Conservation (phyloP, 2,888 invertebrate species). For the Campoplex capitator region DNA sequence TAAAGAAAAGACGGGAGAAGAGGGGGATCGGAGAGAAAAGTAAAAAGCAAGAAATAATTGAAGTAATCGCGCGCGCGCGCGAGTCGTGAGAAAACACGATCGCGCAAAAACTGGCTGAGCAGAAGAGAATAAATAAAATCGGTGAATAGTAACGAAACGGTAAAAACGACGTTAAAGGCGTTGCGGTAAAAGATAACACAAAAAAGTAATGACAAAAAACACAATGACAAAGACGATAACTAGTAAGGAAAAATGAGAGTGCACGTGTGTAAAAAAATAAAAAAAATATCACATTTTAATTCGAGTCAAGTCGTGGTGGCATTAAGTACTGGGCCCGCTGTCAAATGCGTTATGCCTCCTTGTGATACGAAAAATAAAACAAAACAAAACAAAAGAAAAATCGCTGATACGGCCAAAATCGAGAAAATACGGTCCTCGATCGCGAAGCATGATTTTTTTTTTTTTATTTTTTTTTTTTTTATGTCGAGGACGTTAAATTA, state of each 20-base stretch:
- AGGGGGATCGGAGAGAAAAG: slow-evolving; percentile 52
- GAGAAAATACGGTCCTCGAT: slow-evolving; percentile 54
- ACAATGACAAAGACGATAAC: slow-evolving; percentile 64
- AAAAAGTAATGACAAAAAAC: slow-evolving; percentile 51
- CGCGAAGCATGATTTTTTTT: slow-evolving; percentile 42
- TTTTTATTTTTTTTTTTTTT: not conserved
- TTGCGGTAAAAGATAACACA: slow-evolving; percentile 54
- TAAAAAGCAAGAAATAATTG: slow-evolving; percentile 17
- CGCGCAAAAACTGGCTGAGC: not conserved
- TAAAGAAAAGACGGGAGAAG: slow-evolving; percentile 62
- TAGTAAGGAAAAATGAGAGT: slow-evolving; percentile 60
- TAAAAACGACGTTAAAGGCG: not conserved
- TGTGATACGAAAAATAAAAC: slow-evolving; percentile 68
- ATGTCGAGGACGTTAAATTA: slow-evolving; percentile 48
- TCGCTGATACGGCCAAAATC: slow-evolving; percentile 66
- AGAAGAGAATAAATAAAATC: slow-evolving; percentile 2
- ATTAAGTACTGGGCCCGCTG: slow-evolving; percentile 75
- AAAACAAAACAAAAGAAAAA: slow-evolving; percentile 30
- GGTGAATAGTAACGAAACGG: not conserved
- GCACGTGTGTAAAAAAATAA: slow-evolving; percentile 38
- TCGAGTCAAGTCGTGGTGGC: slow-evolving; percentile 76
- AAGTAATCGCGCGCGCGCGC: not conserved
- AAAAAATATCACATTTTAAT: slow-evolving; percentile 70
- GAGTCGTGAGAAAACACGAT: not conserved
- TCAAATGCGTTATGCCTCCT: slow-evolving; percentile 73